Evolutionary conservation across 2,888 invertebrate genomes (phyloP).

Genomic region (Cerastis leucographa): DNA sequence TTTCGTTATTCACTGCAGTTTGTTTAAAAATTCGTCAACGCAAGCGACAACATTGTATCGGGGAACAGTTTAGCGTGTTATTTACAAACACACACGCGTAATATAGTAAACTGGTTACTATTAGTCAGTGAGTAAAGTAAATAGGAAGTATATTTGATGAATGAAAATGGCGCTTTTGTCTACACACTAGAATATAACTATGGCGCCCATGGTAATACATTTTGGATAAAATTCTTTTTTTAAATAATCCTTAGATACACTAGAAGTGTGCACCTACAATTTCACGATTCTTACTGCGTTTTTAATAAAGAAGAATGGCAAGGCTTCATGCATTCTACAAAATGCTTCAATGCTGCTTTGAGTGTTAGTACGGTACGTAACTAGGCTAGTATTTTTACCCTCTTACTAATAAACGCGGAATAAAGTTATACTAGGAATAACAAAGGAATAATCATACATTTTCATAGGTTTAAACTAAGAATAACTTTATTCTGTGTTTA

Average conservation of each 20-base stretch:
- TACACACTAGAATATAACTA: neutral
- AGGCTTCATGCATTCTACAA: neutral
- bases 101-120: conserved; percentile 49
- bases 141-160: conserved; percentile 28
- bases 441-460: no score
- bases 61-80: conserved; percentile 52
- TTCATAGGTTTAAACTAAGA: no score
- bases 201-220: neutral
- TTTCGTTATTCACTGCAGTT: conserved; percentile 58
- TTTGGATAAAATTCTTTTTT: neutral
- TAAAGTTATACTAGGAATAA: no score
- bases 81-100: conserved; percentile 59
- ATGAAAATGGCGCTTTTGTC: neutral
- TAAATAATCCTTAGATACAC: accelerated
- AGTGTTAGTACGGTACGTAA: no score
- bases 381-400: no score
- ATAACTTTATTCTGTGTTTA: no score
- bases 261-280: neutral
- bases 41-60: conserved; percentile 43
- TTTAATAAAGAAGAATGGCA: neutral
- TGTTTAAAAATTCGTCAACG: conserved; percentile 65
- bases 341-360: no score
- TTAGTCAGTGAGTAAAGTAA: conserved; percentile 25
- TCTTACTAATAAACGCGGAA: no score
- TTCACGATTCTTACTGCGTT: neutral